Evolutionary conservation across 2,888 invertebrate species (phyloP), one percentile per base, ranked within the genome.

Genomic region (Nemapogon koenigi): DNA sequence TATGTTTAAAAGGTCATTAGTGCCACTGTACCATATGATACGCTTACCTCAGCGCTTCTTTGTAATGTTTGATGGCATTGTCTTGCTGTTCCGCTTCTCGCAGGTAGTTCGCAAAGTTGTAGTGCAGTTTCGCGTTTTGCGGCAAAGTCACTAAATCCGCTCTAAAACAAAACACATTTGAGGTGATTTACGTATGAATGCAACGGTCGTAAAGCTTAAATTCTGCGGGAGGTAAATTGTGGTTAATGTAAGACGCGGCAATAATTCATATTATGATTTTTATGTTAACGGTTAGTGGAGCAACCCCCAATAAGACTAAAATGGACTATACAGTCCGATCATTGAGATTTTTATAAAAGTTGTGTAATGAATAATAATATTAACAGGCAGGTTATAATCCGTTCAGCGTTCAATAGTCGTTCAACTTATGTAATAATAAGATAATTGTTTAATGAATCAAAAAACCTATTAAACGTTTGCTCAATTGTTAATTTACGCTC

Each of bases 71-170:
- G 58, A 88, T 85, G 40, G 93, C 92, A 49, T 81, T 73, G 52
- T 88, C 87, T 46, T 84, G 83, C 54, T 87, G 82, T 37, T 88
- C 87, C 15, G 84, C 83, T 67, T 93, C 92, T 49, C 89, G 83
- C 44, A 91, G 84, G 63, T 88, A 88, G 83, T 94, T 94, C 40
- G 87, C 94, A 57, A 88, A 91, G 82, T 94, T 94, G 82, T 92
- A 94, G 80, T 93, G 92, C 84, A 91, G 88, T 81, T 94, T 94
- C 50, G 93, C 92, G 70, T 94, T 94, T 67, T 90, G 87, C 35
- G 93, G 93, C 51, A 91, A 72, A 48, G 86, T 87, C 64, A 84
- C 82, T 57, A 94, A 78, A 49, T 93, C 94, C 53, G 92, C 87
- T 59, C 93, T 92, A 81, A 82, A 78, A 65, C 67, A 67, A 69